Percentiles rank a stretch among this genome's conserved stretches.
Evolutionary conservation across 1,140 invertebrate species (phyloP).

Genomic region (Micrasema minimum): DNA sequence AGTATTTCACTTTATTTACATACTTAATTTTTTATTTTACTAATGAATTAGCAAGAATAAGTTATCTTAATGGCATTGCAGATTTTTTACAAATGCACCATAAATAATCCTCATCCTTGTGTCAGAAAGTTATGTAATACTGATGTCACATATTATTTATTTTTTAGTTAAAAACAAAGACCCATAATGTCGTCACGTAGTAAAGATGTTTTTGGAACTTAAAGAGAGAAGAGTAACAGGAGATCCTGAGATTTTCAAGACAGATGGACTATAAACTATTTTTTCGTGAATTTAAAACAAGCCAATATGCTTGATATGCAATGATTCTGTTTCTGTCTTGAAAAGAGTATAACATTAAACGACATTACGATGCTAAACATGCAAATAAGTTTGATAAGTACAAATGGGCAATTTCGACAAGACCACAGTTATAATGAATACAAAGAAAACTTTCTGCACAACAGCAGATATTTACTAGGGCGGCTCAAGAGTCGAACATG

Average conservation of each 20-base stretch:
- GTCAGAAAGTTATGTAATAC: conserved; percentile 35
- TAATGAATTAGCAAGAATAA: conserved; percentile 24
- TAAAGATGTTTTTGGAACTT: conserved; percentile 29
- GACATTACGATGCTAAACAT: conserved; percentile 50
- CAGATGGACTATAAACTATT: conserved; percentile 36
- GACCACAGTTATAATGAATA: conserved; percentile 44
- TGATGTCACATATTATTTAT: conserved; percentile 32
- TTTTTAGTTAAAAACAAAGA: conserved; percentile 35
- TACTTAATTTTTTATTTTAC: conserved; percentile 34
- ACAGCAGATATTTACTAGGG: conserved; percentile 32
- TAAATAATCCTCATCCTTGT: conserved; percentile 25
- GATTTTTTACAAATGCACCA: conserved; percentile 33
- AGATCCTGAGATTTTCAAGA: conserved; percentile 39
- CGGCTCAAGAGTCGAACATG: conserved; percentile 29
- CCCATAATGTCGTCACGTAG: conserved; percentile 34
- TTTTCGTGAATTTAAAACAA: conserved; percentile 46
- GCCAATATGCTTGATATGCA: conserved; percentile 48
- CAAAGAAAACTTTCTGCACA: conserved; percentile 42
- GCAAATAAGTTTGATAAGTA: conserved; percentile 43
- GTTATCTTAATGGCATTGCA: conserved; percentile 27
- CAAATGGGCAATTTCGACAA: conserved; percentile 43
- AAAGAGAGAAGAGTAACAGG: conserved; percentile 36
- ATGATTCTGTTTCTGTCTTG: conserved; percentile 49
- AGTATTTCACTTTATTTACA: conserved; percentile 34
- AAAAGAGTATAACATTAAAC: conserved; percentile 28